These are phyloP conservation scores for Poeciliopsis occidentalis DNA, from an alignment of 2,113 vertebrate species.

Conservation along the genomic window DNA sequence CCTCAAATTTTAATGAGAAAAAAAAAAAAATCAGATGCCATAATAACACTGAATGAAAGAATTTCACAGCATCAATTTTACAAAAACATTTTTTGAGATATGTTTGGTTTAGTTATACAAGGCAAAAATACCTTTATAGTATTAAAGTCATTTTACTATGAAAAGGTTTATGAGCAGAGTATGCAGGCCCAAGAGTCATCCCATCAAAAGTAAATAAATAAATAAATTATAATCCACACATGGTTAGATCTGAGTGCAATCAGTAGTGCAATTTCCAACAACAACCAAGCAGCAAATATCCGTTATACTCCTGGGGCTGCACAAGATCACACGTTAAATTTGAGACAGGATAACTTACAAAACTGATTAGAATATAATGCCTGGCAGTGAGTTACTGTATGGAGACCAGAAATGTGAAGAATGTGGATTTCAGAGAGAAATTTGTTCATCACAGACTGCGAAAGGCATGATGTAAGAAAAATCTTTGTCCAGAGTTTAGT, in stretches of 20 bases:
- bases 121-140: slow-evolving; percentile 5
- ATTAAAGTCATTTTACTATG: not conserved
- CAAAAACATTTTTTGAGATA: slow-evolving; percentile 9
- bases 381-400: slow-evolving; percentile 3
- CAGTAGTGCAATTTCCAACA: slow-evolving; percentile 18
- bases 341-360: not conserved
- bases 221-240: slow-evolving; percentile 3
- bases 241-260: slow-evolving; percentile 15
- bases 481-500: not conserved
- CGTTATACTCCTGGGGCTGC: not conserved
- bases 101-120: slow-evolving; percentile 6
- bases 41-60: not conserved
- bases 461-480: not conserved
- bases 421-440: not conserved
- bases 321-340: not conserved
- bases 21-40: too few species aligned
- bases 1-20: too few species aligned
- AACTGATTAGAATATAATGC: not conserved
- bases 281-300: slow-evolving; percentile 12
- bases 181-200: not conserved
- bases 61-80: not conserved
- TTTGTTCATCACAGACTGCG: not conserved
- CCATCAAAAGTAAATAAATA: not conserved
- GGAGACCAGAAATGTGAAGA: not conserved
- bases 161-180: not conserved